These are phyloP conservation scores for Microplitis demolitor DNA, from an alignment of 1,140 invertebrate species.

Conservation along the genomic window DNA sequence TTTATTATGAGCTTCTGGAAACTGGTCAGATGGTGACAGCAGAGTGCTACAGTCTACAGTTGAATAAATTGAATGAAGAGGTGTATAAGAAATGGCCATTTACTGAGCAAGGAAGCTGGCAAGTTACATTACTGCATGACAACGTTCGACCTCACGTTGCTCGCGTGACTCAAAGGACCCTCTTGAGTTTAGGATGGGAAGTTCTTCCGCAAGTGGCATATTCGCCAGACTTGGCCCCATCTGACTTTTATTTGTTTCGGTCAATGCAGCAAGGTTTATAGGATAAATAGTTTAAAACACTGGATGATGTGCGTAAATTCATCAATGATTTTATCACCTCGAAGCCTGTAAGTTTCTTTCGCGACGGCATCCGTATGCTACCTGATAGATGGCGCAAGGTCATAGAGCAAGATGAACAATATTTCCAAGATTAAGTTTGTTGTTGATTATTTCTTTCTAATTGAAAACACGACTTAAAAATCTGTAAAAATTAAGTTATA, in stretches of 20 bases:
- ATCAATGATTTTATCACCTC: not conserved
- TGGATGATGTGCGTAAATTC: no score
- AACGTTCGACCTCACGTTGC: slow-evolving; percentile 12
- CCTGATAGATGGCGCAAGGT: not conserved
- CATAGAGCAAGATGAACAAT: not conserved
- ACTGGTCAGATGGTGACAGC: not conserved
- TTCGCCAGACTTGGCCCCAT: slow-evolving; percentile 1
- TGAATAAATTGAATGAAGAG: not conserved
- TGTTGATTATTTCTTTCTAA: not conserved
- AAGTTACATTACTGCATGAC: not conserved
- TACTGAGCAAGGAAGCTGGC: not conserved
- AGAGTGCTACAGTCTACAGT: not conserved
- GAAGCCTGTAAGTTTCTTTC: not conserved
- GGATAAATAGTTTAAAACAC: no score
- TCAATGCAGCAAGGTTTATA: not conserved
- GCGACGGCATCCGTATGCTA: not conserved
- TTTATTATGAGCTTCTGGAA: not conserved
- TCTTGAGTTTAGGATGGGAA: not conserved
- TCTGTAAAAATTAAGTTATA: not conserved
- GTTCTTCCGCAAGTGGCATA: not conserved
- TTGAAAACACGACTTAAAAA: not conserved
- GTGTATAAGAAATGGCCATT: not conserved
- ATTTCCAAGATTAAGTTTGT: not conserved
- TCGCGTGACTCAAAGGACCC: not conserved
- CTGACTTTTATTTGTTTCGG: not conserved